Evolutionary conservation across 2,888 invertebrate species (phyloP).

Genomic region (Chouioia cunea): DNA sequence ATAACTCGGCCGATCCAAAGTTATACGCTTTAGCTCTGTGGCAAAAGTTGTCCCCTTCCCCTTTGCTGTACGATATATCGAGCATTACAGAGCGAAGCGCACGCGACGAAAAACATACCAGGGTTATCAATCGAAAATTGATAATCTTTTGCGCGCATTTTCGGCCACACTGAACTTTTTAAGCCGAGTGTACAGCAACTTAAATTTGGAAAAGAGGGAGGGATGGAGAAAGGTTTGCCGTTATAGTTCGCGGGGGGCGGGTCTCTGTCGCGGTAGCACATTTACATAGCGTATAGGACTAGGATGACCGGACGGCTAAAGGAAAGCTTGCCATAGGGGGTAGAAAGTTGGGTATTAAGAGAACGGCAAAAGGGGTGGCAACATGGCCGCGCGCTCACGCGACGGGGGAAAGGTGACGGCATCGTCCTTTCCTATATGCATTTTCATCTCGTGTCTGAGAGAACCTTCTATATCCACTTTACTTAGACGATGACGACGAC

Average conservation of each 20-base stretch:
- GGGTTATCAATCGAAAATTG: too few relatives aligned
- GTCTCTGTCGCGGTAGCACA: slow-evolving; percentile 54
- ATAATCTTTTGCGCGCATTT: background rate
- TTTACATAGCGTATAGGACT: slow-evolving; percentile 68
- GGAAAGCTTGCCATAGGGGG: slow-evolving; percentile 48
- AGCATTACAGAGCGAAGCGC: too few relatives aligned
- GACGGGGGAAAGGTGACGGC: slow-evolving; percentile 14
- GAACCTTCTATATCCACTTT: slow-evolving; percentile 52
- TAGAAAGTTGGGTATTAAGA: slow-evolving; percentile 61
- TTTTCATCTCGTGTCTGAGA: slow-evolving; percentile 38
- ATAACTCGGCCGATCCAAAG: slow-evolving; percentile 45
- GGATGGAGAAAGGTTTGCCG: slow-evolving; percentile 63
- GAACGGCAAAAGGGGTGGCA: slow-evolving; percentile 64
- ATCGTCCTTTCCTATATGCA: slow-evolving; percentile 55
- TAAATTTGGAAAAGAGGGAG: slow-evolving; percentile 61
- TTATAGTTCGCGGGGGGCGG: slow-evolving; percentile 65
- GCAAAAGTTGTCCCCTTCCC: background rate
- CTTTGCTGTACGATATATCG: background rate
- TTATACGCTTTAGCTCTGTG: slow-evolving; percentile 13
- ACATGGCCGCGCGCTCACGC: slow-evolving; percentile 65
- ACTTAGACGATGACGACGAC: slow-evolving; percentile 60
- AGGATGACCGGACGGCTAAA: slow-evolving; percentile 64
- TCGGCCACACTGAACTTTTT: slow-evolving; percentile 53
- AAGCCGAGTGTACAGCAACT: slow-evolving; percentile 64
- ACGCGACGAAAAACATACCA: too few relatives aligned